phyloP scores from a whole-genome alignment of 30 jellyfish, hydroid and myxozoan genomes.

The Aurelia sp. region DNA sequence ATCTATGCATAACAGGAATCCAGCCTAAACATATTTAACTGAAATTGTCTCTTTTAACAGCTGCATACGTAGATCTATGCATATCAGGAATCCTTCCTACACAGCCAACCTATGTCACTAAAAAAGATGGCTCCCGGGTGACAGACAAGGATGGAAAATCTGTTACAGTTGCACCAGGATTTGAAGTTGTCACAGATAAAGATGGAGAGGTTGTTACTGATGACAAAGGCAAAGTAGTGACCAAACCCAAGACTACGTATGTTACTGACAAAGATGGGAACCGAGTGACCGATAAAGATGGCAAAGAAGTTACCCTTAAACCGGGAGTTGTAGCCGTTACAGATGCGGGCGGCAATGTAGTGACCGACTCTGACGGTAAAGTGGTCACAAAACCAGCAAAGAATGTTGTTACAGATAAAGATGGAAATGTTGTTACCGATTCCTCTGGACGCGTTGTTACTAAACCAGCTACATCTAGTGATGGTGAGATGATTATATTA shows the following conservation, averaged over 20 bases:
- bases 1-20: constrained; percentile 11
- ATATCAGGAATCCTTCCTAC: not conserved
- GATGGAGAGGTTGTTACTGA: constrained; percentile 11
- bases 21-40: not conserved
- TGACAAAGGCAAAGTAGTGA: constrained; percentile 2
- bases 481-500: constrained; percentile 1
- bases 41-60: not conserved
- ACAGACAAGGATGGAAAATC: constrained; percentile 1
- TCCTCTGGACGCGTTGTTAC: constrained; percentile 29
- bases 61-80: constrained; percentile 32
- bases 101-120: constrained; percentile 1
- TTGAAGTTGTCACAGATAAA: constrained; percentile 7
- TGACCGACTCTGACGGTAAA: constrained; percentile 41
- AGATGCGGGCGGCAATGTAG: constrained; percentile 29
- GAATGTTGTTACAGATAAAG: constrained; percentile 32
- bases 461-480: not conserved
- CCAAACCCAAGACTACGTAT: constrained; percentile 7
- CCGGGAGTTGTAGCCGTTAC: constrained; percentile 26
- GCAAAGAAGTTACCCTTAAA: constrained; percentile 1
- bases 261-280: constrained; percentile 26
- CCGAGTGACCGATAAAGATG: constrained; percentile 28
- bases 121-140: not conserved
- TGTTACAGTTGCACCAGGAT: not conserved
- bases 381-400: constrained; percentile 7
- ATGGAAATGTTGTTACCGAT: constrained; percentile 47